Percentiles rank a stretch among this genome's conserved stretches.
Conservation (phyloP, 2,113 vertebrate species). For the Triplophysa siluroides region DNA sequence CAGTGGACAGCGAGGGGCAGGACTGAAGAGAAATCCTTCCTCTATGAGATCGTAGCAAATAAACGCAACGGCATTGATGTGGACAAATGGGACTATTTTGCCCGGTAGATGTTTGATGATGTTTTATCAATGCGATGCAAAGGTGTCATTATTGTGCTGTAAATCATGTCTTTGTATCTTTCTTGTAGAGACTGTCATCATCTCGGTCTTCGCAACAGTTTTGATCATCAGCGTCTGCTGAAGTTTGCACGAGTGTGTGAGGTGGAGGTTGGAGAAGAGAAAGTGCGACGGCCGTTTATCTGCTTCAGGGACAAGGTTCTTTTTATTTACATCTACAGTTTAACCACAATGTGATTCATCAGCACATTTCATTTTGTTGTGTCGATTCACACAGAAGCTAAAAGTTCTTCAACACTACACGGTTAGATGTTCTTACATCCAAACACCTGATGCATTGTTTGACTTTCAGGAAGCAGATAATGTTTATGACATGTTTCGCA, state of each 20-base stretch:
- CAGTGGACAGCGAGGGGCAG: too few relatives aligned
- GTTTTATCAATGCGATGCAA: too few relatives aligned
- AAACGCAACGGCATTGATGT: not conserved
- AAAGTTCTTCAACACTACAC: too few relatives aligned
- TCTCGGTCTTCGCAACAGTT: not conserved
- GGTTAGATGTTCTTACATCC: too few relatives aligned
- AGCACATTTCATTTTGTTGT: too few relatives aligned
- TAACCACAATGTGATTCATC: too few relatives aligned
- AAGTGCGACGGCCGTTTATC: not conserved
- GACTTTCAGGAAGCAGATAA: not conserved
- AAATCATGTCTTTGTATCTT: not conserved
- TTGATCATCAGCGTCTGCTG: not conserved
- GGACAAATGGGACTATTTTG: not conserved
- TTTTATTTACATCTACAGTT: not conserved
- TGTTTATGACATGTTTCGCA: conserved; percentile 1
- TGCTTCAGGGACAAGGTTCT: not conserved
- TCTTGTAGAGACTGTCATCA: not conserved
- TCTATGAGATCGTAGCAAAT: too few relatives aligned
- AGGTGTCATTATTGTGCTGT: too few relatives aligned
- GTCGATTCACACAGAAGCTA: too few relatives aligned
- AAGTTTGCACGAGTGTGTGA: not conserved
- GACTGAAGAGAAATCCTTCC: too few relatives aligned
- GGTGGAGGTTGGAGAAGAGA: too few relatives aligned
- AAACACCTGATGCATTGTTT: not conserved
- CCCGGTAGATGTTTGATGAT: too few relatives aligned